These are phyloP conservation scores for Cantharis rustica DNA, from an alignment of 2,888 invertebrate genomes.

Conservation along the genomic window DNA sequence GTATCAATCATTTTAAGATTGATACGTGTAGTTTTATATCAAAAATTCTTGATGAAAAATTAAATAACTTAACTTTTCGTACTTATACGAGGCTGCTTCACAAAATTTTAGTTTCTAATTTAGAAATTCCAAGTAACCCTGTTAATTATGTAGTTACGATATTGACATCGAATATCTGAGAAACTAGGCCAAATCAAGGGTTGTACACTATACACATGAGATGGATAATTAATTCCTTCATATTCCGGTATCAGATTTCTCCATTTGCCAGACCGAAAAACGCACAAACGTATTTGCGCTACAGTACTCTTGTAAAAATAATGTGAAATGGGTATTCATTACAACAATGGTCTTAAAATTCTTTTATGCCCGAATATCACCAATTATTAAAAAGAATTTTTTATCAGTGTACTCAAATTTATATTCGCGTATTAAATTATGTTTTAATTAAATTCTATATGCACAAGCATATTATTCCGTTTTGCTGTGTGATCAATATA, in stretches of 20 bases:
- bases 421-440: slow-evolving; percentile 48
- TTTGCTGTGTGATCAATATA: slow-evolving; percentile 43
- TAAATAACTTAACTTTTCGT: background rate
- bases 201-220: too few relatives aligned
- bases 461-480: slow-evolving; percentile 33
- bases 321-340: background rate
- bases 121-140: too few relatives aligned
- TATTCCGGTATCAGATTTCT: background rate
- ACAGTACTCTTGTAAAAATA: background rate
- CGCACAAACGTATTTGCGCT: background rate
- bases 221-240: background rate
- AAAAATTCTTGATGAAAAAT: background rate
- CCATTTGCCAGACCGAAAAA: background rate
- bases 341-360: background rate
- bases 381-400: background rate
- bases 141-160: background rate
- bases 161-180: background rate
- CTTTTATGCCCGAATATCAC: too few relatives aligned
- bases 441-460: slow-evolving; percentile 49
- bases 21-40: background rate
- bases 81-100: background rate
- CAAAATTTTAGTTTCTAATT: background rate
- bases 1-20: background rate
- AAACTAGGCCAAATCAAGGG: background rate
- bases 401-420: slow-evolving; percentile 34